Base-by-base conservation (phyloP, 2,888 invertebrate genomes). In the Meta bourneti region DNA sequence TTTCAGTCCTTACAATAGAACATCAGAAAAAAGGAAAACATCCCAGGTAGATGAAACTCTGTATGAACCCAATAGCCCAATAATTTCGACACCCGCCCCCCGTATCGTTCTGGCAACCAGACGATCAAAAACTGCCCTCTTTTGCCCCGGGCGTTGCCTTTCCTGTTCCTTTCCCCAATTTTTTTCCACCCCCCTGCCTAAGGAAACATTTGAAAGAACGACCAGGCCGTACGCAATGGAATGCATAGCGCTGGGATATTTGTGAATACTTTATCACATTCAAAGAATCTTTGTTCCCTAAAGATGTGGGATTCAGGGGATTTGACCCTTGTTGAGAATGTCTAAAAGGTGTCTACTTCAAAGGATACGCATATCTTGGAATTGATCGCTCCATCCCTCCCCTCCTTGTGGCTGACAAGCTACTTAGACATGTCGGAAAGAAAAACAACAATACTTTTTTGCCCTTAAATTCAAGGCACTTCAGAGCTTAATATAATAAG, bases 221-320 rank as follows among this genome's bases (percentile, higher is more conserved):
- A 54, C 20, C 83, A n/a, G 77, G 51, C 80, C 81, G 78, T 20
- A 71, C 77, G 83, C 69, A 20, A 11, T 61, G 91, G 91, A 87
- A 91, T 91, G 87, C 79, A 51, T 48, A 52, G 19, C 49, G 75
- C 34, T 69, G 54, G 87, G 83, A 91, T 91, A 86, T 87, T 90
- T 84, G 74, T 81, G 89, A 90, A 90, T 90, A 81, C 83, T 90
- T 90, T 90, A 87, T 88, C 87, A 75, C 89, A 81, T 81, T 83
- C 19, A 91, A 91, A 83, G 79, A 88, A 83, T 86, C 91, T 87
- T 91, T 91, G 91, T 91, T 74, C 72, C 72, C 34, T 49, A 87
- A 70, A 7, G 69, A 81, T 88, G 81, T 81, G 11, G 69, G 74
- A 75, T 49, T 88, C 19, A 61, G 89, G 83, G 82, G 78, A 79